Percentiles rank a stretch among this genome's conserved stretches.
Conservation (phyloP, 2,113 vertebrate genomes). For the Procavia capensis region DNA sequence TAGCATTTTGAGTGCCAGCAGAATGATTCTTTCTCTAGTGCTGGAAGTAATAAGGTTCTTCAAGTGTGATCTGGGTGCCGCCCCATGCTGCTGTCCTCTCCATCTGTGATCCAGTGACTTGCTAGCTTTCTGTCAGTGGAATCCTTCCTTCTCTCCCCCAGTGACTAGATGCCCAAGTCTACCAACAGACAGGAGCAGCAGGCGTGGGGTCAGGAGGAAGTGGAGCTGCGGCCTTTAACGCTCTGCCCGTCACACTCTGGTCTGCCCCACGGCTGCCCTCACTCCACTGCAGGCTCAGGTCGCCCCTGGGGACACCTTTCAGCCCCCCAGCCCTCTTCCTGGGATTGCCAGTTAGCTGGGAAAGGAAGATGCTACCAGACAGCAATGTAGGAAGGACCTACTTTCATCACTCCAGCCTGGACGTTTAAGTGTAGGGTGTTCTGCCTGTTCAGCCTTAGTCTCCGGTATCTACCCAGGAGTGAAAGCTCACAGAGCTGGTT, state of each 20-base stretch:
- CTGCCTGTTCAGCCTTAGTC: background rate
- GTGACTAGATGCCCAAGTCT: background rate
- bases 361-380: background rate
- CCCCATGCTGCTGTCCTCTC: background rate
- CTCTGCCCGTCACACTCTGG: too few relatives aligned
- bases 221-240: accelerated
- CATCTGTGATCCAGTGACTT: background rate
- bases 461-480: background rate
- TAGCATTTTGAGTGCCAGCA: background rate
- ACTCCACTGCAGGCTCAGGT: background rate
- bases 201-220: background rate
- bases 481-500: background rate
- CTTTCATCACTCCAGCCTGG: too few relatives aligned
- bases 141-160: background rate
- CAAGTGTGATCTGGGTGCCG: background rate
- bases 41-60: background rate
- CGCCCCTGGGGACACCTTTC: background rate
- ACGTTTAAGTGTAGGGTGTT: background rate
- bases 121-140: background rate
- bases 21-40: background rate
- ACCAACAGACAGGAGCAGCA: background rate
- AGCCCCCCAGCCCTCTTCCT: background rate
- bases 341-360: background rate
- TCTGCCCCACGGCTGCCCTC: background rate
- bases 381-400: background rate